These are phyloP conservation scores for Vireo griseus DNA, from an alignment of 2,797 vertebrate genomes.

Conservation along the genomic window DNA sequence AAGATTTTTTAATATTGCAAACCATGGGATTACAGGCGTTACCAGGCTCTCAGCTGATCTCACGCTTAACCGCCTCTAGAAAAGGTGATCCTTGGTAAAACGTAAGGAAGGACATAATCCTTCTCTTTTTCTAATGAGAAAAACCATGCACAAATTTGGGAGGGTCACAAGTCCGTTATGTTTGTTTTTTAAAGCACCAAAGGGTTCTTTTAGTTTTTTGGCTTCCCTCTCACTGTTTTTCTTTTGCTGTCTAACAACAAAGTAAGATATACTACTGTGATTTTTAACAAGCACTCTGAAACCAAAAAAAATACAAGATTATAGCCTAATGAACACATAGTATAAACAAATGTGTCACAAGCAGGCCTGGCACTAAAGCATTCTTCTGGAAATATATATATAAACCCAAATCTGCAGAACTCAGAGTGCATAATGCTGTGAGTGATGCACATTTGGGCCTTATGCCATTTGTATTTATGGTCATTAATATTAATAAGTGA, in stretches of 20 bases:
- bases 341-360: neutral
- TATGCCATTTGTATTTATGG: neutral
- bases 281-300: neutral
- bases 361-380: neutral
- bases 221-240: neutral
- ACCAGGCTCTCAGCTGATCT: neutral
- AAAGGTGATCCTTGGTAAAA: neutral
- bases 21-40: neutral
- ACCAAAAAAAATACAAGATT: neutral
- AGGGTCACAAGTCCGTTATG: neutral
- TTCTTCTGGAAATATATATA: neutral
- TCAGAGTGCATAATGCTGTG: too few relatives aligned
- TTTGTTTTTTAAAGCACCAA: neutral
- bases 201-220: neutral
- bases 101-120: neutral
- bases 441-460: neutral
- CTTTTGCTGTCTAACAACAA: neutral
- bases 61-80: neutral
- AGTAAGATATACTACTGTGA: neutral
- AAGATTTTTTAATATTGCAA: neutral
- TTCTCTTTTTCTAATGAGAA: neutral
- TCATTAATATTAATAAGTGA: neutral
- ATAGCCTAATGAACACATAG: neutral
- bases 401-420: neutral
- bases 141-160: neutral